Evolutionary conservation across 2,113 vertebrate genomes (phyloP), one percentile per base, ranked within the genome.

Genomic region (Steatornis caripensis): DNA sequence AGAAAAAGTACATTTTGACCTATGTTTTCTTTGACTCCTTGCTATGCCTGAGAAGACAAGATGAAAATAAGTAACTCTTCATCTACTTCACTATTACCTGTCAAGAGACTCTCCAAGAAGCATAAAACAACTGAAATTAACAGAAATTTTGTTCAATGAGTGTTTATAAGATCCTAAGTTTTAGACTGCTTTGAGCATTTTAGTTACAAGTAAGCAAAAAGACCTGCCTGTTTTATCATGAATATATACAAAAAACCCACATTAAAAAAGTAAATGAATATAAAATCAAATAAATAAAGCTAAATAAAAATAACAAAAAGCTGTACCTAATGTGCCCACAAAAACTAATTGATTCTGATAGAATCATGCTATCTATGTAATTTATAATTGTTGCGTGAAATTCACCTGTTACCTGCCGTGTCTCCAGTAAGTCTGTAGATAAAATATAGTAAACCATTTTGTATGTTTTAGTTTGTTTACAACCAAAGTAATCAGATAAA

Each of bases 171-270:
- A 27, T 77, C 11, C 45, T 66, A 26, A 26, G 23, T 51, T 91
- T 70, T 36, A 83, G 15, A 37, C 32, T 68, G 48, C 6, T 65
- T n/a, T 65, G 6, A 70, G 2, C 4, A 18, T 57, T 80, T 70
- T 78, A 66, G 57, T 64, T 60, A 32, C 8, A 82, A 78, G 5
- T 6, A 23, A 75, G 12, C 1, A 74, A 81, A 84, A 80, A 58
- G 2, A 15, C 4, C 8, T 46, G 7, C 4, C 4, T 62, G 14
- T 77, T 81, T 81, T 64, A 46, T 60, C 34, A 84, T 1, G 5
- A 71, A 22, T 62, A 11, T 0, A 43, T 39, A 43, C 3, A 1
- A 54, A 10, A 14, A 21, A n/a, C n/a, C n/a, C n/a, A n/a, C n/a
- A n/a, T n/a, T n/a, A n/a, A 41, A 46, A 1, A 3, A 15, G 32